Percentiles rank a stretch among this genome's conserved stretches.
Conservation (phyloP, 2,888 invertebrate species). For the Acleris cristana region DNA sequence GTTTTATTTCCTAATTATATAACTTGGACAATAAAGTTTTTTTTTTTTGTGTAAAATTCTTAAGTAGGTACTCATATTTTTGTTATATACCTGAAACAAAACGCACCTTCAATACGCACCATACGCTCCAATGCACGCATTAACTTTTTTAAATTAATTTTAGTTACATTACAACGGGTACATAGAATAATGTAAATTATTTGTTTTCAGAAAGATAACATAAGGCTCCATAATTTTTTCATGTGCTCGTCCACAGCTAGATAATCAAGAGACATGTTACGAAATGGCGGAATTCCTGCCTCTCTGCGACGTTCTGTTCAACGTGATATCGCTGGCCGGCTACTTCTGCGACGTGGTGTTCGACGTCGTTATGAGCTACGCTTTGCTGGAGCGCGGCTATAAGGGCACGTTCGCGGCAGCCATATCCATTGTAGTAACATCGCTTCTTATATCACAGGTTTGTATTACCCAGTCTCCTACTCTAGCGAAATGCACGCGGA, state of each 20-base stretch:
- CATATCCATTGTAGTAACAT: constrained; percentile 88
- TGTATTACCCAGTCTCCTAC: constrained; percentile 16
- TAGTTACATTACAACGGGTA: no score
- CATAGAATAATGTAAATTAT: no score
- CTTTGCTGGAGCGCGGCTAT: constrained; percentile 88
- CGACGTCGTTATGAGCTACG: constrained; percentile 93
- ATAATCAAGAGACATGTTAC: constrained; percentile 66
- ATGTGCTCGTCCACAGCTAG: constrained; percentile 17
- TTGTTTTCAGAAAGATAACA: no score
- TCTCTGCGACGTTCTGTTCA: constrained; percentile 95
- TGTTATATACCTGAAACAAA: no score
- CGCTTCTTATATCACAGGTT: constrained; percentile 90
- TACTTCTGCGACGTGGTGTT: constrained; percentile 96
- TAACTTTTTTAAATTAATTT: no score
- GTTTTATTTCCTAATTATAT: not conserved
- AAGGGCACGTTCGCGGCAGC: constrained; percentile 87
- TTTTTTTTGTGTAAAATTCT: no score
- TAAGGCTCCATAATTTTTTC: no score
- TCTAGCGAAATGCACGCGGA: no score
- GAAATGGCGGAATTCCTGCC: constrained; percentile 93
- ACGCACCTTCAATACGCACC: no score
- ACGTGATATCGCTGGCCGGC: constrained; percentile 94
- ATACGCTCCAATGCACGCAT: no score
- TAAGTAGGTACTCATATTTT: not conserved
- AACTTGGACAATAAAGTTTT: no score